phyloP scores from a whole-genome alignment of 2,797 vertebrate genomes.

The Hemitrygon akajei region DNA sequence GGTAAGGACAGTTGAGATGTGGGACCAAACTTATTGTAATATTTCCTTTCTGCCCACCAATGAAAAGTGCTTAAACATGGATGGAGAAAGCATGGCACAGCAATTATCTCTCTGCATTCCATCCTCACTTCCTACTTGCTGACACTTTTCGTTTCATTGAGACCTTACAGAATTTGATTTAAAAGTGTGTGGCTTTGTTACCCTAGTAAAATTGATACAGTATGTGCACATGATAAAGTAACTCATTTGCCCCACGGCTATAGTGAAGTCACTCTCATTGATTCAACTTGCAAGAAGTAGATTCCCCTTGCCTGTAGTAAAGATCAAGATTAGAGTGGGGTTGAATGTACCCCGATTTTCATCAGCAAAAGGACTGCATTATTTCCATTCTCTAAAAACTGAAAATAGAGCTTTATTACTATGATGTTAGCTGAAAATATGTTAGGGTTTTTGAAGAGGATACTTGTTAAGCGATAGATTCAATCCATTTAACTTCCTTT shows the following conservation, averaged over 20 bases:
- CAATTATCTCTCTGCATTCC: background rate
- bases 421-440: background rate
- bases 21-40: background rate
- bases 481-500: background rate
- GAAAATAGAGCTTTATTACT: background rate
- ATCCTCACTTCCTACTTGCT: background rate
- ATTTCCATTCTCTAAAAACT: background rate
- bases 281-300: background rate
- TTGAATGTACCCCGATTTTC: background rate
- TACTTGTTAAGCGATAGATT: background rate
- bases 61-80: no score
- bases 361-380: background rate
- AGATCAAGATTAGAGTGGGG: background rate
- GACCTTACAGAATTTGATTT: background rate
- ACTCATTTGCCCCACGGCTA: background rate
- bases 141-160: background rate
- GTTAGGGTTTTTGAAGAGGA: background rate
- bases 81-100: background rate
- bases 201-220: background rate
- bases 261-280: background rate
- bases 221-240: background rate
- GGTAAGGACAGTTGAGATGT: background rate
- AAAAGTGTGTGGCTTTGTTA: background rate
- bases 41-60: background rate
- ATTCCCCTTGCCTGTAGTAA: background rate